These are phyloP conservation scores for Athalia cordata DNA, from an alignment of 2,888 invertebrate species.

Conservation along the genomic window DNA sequence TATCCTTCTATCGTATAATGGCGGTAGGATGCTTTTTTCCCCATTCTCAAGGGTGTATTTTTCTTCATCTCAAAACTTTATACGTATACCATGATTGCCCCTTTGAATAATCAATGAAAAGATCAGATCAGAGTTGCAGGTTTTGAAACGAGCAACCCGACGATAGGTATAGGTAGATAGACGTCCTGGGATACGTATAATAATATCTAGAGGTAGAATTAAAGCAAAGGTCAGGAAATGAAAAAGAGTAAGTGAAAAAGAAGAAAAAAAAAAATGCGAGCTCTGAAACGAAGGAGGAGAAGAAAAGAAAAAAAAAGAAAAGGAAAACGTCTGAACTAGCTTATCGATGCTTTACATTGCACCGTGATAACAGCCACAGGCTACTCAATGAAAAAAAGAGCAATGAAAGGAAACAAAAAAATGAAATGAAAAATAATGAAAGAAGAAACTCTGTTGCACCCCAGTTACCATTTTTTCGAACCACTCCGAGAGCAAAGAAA, in stretches of 20 bases:
- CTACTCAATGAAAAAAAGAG: not conserved
- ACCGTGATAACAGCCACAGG: not conserved
- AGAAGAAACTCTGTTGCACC: constrained; percentile 10
- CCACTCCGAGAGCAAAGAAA: not conserved
- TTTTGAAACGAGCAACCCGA: no score
- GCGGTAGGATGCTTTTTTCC: no score
- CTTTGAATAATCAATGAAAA: constrained; percentile 32
- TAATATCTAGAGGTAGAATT: no score
- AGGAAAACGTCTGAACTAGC: not conserved
- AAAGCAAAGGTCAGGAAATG: no score
- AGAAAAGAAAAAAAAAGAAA: not conserved
- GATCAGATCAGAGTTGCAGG: not conserved
- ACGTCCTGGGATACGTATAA: no score
- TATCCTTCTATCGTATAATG: no score
- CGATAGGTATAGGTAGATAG: no score
- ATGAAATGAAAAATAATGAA: no score
- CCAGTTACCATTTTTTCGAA: constrained; percentile 8
- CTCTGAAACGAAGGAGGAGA: not conserved
- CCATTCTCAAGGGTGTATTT: no score
- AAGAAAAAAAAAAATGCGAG: not conserved
- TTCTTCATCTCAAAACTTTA: no score
- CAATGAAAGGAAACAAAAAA: no score
- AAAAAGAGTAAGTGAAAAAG: not conserved
- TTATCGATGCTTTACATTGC: not conserved
- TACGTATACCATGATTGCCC: not conserved